Percentiles rank a stretch among this genome's conserved stretches.
Conservation (phyloP, 2,113 vertebrate species). For the Ceratotherium simum region DNA sequence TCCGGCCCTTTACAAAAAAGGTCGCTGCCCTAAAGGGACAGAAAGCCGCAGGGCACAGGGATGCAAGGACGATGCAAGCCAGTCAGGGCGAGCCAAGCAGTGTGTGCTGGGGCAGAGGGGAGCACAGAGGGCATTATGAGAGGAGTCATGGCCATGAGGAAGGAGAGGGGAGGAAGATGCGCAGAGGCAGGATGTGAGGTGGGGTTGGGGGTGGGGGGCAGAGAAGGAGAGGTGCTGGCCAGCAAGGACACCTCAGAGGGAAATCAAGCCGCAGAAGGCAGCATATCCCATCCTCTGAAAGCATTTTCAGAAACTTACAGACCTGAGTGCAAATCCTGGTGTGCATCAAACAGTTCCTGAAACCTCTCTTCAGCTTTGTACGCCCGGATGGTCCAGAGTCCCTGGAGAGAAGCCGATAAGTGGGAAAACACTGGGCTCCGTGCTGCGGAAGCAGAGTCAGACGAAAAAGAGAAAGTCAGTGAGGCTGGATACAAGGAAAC, state of each 20-base stretch:
- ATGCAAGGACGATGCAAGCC: background rate
- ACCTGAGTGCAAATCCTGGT: conserved; percentile 98
- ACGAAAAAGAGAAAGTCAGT: background rate
- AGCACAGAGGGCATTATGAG: fast-evolving
- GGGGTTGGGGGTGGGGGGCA: too few relatives aligned
- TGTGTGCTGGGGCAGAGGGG: too few relatives aligned
- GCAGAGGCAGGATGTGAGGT: background rate
- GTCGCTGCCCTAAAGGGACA: background rate
- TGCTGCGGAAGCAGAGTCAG: conserved; percentile 87
- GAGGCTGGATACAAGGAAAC: background rate
- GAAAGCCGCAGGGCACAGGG: background rate
- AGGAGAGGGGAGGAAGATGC: background rate
- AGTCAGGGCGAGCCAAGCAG: background rate
- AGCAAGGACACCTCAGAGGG: too few relatives aligned
- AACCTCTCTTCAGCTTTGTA: conserved; percentile 93
- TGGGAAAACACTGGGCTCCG: conserved; percentile 98
- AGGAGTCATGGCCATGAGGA: background rate
- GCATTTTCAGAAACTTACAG: conserved; percentile 59
- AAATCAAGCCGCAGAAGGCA: background rate
- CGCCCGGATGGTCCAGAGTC: conserved; percentile 96
- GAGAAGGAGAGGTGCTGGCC: too few relatives aligned
- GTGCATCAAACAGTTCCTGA: conserved; percentile 94
- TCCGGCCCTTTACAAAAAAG: background rate
- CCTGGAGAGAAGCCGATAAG: conserved; percentile 95
- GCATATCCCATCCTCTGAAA: background rate